phyloP scores from a whole-genome alignment of 1,140 invertebrate species.

The Platorchestia sp. region DNA sequence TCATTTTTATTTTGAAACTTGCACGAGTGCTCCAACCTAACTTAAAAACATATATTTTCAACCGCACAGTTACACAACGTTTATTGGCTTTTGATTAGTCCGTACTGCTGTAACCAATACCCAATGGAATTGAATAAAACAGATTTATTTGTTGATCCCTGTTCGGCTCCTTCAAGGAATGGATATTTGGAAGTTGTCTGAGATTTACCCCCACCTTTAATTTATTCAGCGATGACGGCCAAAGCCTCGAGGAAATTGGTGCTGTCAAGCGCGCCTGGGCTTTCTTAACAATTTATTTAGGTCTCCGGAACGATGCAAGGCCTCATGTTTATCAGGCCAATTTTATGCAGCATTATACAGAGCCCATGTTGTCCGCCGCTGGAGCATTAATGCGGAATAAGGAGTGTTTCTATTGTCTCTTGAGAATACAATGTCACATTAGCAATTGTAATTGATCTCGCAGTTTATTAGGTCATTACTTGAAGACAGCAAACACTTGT shows the following conservation, averaged over 20 bases:
- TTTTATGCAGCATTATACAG: constrained; percentile 54
- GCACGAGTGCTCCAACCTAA: too few relatives aligned
- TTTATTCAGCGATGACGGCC: background rate
- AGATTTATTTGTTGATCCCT: background rate
- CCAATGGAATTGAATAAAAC: background rate
- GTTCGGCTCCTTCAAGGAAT: too few relatives aligned
- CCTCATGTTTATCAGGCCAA: constrained; percentile 20
- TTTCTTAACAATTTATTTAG: constrained; percentile 52
- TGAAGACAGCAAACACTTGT: constrained; percentile 45
- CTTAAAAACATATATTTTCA: too few relatives aligned
- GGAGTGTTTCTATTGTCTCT: constrained; percentile 50
- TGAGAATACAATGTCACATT: constrained; percentile 48
- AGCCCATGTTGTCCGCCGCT: constrained; percentile 28
- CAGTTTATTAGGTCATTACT: constrained; percentile 49
- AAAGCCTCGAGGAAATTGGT: constrained; percentile 27
- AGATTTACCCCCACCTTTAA: background rate
- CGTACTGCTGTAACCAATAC: background rate
- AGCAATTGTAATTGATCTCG: constrained; percentile 48
- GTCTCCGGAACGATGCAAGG: background rate
- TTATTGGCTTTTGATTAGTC: background rate
- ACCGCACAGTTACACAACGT: background rate
- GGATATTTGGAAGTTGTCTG: background rate
- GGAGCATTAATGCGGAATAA: constrained; percentile 47
- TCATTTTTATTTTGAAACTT: too few relatives aligned
- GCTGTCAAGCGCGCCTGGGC: constrained; percentile 10